Percentiles rank a stretch among this genome's conserved stretches.
Conservation (phyloP, 2,888 invertebrate genomes). For the Seira sanloemensis region DNA sequence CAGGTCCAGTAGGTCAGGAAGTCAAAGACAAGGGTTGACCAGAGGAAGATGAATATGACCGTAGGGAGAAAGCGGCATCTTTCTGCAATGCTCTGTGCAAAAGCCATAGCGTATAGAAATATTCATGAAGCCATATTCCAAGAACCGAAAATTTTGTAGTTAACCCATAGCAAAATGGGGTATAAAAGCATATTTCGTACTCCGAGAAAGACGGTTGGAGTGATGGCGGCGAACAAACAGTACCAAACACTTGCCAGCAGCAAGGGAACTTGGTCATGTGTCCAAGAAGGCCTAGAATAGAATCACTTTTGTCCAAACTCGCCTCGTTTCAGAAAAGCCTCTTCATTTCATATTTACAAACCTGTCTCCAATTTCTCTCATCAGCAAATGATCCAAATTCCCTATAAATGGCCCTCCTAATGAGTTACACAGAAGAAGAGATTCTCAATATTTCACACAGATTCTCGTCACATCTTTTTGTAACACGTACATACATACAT, state of each 20-base stretch:
- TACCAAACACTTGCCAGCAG: conserved; percentile 71
- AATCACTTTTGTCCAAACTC: not conserved
- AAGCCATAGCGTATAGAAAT: too few relatives aligned
- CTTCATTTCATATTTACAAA: conserved; percentile 52
- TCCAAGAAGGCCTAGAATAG: not conserved
- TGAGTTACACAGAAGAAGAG: too few relatives aligned
- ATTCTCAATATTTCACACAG: too few relatives aligned
- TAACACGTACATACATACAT: too few relatives aligned
- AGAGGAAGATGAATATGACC: conserved; percentile 69
- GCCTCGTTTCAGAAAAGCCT: too few relatives aligned
- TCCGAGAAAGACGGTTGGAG: conserved; percentile 71
- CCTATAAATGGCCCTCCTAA: conserved; percentile 49
- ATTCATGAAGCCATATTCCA: too few relatives aligned
- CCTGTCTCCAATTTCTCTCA: conserved; percentile 59
- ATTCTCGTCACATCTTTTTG: too few relatives aligned
- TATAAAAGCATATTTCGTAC: too few relatives aligned
- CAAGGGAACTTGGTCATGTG: conserved; percentile 58
- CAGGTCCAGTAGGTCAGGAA: conserved; percentile 71
- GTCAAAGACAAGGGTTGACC: conserved; percentile 71
- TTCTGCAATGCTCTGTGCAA: not conserved
- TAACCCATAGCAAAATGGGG: conserved; percentile 64
- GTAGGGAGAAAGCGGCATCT: conserved; percentile 55
- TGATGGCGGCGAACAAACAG: conserved; percentile 71
- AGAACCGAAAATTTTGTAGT: too few relatives aligned
- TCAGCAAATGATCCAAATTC: conserved; percentile 42